Percentiles rank a stretch among this genome's conserved stretches.
These are phyloP conservation scores for Oxycera nigricornis DNA, from an alignment of 2,888 invertebrate genomes.

Conservation along the genomic window DNA sequence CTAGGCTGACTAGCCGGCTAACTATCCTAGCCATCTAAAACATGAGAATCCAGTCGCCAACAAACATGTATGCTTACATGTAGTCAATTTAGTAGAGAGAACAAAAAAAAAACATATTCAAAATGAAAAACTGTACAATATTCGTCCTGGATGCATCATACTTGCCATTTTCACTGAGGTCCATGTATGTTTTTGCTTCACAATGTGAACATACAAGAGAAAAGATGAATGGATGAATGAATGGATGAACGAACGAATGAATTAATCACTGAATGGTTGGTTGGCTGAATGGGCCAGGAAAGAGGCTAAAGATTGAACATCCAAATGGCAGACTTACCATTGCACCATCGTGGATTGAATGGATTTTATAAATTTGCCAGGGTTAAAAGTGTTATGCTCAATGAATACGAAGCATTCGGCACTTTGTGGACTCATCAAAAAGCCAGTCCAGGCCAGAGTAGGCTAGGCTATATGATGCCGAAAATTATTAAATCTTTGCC, in stretches of 20 bases:
- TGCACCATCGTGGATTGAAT: neutral
- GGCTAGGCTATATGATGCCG: neutral
- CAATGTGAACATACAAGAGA: neutral
- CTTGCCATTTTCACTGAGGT: neutral
- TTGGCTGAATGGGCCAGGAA: conserved; percentile 11
- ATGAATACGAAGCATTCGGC: neutral
- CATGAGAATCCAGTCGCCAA: too few species aligned
- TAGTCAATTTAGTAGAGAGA: too few species aligned
- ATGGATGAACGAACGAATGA: conserved; percentile 1
- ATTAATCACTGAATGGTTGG: conserved; percentile 1
- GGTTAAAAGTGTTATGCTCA: neutral
- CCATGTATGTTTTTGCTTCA: neutral
- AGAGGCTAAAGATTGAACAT: neutral
- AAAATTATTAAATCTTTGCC: conserved; percentile 6
- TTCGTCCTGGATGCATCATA: neutral
- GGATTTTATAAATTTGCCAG: neutral
- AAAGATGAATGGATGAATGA: neutral
- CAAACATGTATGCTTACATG: too few species aligned
- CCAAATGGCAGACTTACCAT: neutral
- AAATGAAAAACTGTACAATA: neutral
- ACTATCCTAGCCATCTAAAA: too few species aligned
- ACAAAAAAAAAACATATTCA: neutral
- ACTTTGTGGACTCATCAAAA: neutral
- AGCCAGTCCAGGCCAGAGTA: neutral
- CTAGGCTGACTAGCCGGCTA: too few species aligned